A percentile compares a stretch with the other conserved stretches of the same genome.
Evolutionary conservation across 2,113 vertebrate species (phyloP).

Genomic region (Eulemur macaco): DNA sequence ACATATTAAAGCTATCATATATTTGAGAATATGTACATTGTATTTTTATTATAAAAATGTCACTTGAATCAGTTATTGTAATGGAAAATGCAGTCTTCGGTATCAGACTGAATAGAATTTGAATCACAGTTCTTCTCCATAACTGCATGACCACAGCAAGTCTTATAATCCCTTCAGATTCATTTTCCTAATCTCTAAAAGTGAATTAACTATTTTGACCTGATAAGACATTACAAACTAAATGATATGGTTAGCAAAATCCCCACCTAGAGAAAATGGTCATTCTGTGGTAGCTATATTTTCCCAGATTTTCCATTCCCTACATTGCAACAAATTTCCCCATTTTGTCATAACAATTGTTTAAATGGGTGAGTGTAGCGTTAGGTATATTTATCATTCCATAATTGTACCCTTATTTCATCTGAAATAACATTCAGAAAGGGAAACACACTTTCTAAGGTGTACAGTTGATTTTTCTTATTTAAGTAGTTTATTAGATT

Average conservation of each 20-base stretch:
- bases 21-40: background rate
- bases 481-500: background rate
- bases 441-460: background rate
- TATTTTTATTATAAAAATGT: background rate
- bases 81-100: background rate
- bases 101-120: background rate
- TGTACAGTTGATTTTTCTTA: slow-evolving; percentile 60
- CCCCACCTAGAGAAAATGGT: background rate
- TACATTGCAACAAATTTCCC: background rate
- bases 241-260: background rate
- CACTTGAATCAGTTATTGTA: background rate
- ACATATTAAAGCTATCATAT: background rate
- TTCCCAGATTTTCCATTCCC: background rate
- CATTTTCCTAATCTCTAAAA: background rate
- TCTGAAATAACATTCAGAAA: slow-evolving; percentile 69
- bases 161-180: background rate
- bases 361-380: background rate
- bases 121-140: background rate
- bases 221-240: background rate
- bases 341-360: slow-evolving; percentile 5
- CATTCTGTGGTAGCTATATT: background rate
- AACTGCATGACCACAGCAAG: background rate
- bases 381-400: background rate
- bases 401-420: background rate
- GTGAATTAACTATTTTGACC: background rate